Evolutionary conservation across 2,797 vertebrate species (phyloP).

Genomic region (Tapera naevia): DNA sequence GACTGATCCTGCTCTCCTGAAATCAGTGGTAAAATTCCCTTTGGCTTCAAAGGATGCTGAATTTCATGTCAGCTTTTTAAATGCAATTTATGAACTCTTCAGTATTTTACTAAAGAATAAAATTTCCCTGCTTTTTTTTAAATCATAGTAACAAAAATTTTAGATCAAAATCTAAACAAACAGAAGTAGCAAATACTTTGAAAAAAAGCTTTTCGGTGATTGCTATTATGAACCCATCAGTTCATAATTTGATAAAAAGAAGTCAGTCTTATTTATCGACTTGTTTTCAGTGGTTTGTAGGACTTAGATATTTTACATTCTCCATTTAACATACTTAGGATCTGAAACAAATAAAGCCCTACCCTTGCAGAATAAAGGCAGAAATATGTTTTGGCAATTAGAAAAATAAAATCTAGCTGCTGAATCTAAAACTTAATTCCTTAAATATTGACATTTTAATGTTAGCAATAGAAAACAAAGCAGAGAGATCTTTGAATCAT

Average conservation of each 20-base stretch:
- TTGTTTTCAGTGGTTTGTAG: not conserved
- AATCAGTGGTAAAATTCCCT: not conserved
- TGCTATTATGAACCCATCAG: not conserved
- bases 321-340: not conserved
- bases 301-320: not conserved
- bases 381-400: constrained; percentile 2
- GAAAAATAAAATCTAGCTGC: not conserved
- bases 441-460: not conserved
- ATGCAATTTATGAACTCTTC: not conserved
- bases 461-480: not conserved
- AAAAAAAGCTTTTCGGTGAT: constrained; percentile 8
- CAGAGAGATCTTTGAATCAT: not conserved
- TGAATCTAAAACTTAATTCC: constrained; percentile 7
- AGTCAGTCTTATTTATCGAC: not conserved
- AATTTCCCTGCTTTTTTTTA: constrained; percentile 11
- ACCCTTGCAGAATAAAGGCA: not conserved
- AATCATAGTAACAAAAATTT: not conserved
- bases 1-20: not conserved
- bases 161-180: constrained; percentile 11
- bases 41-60: constrained; percentile 3
- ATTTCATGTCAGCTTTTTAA: not conserved
- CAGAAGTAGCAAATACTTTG: not conserved
- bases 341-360: constrained; percentile 11
- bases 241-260: constrained; percentile 21
- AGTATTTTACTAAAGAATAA: not conserved